phyloP scores from a whole-genome alignment of 2,797 vertebrate species.

The Scyliorhinus canicula region DNA sequence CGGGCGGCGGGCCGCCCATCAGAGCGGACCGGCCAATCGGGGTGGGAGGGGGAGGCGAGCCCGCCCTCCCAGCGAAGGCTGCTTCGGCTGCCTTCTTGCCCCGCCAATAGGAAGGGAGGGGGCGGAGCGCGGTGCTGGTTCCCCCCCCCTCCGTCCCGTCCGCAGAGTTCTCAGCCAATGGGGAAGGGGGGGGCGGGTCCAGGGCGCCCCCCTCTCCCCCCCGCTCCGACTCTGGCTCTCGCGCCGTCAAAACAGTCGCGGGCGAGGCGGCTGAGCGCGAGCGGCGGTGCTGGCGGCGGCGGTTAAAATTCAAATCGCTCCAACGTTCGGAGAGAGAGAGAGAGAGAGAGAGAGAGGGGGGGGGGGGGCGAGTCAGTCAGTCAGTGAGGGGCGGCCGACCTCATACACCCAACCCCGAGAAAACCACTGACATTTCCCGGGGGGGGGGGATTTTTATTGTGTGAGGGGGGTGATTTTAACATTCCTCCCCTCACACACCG shows the following conservation, averaged over 20 bases:
- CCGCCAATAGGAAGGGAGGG: too few species aligned
- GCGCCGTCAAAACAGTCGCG: conserved; percentile 32
- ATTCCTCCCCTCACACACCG: background rate
- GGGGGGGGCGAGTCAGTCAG: conserved; percentile 36
- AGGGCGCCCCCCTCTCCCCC: background rate
- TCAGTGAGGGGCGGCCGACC: too few species aligned
- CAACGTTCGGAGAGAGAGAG: background rate
- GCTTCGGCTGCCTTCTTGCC: too few species aligned
- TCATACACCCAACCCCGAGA: too few species aligned
- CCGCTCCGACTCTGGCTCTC: background rate
- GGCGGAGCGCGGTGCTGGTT: too few species aligned
- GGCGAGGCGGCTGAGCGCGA: background rate
- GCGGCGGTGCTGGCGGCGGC: background rate
- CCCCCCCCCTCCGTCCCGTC: too few species aligned
- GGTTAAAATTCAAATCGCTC: background rate
- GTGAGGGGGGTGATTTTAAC: too few species aligned
- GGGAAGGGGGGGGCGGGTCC: too few species aligned
- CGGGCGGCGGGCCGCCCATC: background rate
- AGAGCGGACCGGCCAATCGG: background rate
- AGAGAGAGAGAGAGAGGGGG: too few species aligned
- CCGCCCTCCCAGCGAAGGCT: conserved; percentile 2
- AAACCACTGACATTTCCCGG: background rate
- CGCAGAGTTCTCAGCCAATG: too few species aligned
- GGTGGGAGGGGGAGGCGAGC: background rate
- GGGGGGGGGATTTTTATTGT: too few species aligned